These are phyloP conservation scores for Hoplias malabaricus DNA, from an alignment of 2,113 vertebrate species.

Conservation along the genomic window DNA sequence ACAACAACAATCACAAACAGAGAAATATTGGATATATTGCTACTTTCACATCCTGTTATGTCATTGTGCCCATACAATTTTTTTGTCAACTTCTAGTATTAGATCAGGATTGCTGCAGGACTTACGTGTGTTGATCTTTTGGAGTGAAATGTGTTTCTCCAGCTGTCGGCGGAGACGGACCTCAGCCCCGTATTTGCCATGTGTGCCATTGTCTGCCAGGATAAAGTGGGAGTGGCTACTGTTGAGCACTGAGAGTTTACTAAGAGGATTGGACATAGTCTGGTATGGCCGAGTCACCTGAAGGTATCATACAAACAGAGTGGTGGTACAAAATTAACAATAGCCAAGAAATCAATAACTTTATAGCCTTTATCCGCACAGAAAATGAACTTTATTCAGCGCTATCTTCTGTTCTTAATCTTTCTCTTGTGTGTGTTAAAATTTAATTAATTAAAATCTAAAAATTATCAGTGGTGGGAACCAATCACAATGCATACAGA, in stretches of 20 bases:
- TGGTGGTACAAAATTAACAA: background rate
- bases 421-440: no score
- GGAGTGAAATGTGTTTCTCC: constrained; percentile 95
- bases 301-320: background rate
- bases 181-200: constrained; percentile 93
- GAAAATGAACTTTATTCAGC: no score
- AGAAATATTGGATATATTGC: no score
- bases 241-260: constrained; percentile 92
- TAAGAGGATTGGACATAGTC: constrained; percentile 94
- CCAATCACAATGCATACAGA: no score
- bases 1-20: no score
- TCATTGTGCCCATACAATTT: no score
- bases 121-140: constrained; percentile 97
- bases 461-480: no score
- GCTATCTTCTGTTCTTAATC: no score
- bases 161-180: constrained; percentile 88
- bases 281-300: constrained; percentile 91
- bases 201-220: constrained; percentile 89
- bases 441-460: no score
- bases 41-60: no score
- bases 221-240: constrained; percentile 95
- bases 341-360: no score
- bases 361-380: no score
- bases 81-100: background rate
- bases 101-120: constrained; percentile 17